Evolutionary conservation across 2,113 vertebrate species (phyloP), one percentile per base, ranked within the genome.

Genomic region (Trematomus loennbergii): DNA sequence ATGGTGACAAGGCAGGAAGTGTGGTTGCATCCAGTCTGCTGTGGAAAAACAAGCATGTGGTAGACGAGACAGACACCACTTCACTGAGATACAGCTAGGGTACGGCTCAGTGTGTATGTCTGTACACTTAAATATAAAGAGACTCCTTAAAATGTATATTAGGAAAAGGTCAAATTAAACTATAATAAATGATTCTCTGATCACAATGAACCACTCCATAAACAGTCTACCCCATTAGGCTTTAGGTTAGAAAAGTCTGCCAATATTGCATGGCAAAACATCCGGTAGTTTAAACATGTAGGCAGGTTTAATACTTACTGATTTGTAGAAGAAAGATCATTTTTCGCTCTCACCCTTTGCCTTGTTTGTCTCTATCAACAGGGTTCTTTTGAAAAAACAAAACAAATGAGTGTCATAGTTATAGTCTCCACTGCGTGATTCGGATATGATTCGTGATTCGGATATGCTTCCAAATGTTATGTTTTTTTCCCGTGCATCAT

Each of bases 41-140:
- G 68, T 90, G 91, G 87, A 90, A 91, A 89, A 88, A 79, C 85
- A 93, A 91, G 69, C 80, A 82, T 61, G 76, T 68, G 73, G 76
- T n/a, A 69, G 77, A 84, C 48, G 67, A 49, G 16, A 22, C 61
- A 66, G 65, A 64, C 36, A n/a, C 72, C 29, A 13, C 13, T 77
- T 36, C 12, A 33, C 29, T 59, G 63, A 82, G 48, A 72, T 22
- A 50, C 5, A 73, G 33, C 29, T 25, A 40, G 5, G 68, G 10
- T 29, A 36, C 57, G 57, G 16, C 1, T 43, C 43, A 72, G 57
- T 43, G n/a, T n/a, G 17, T 45, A 40, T 12, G 0, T 62, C 48
- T 72, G 5, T 54, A 71, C 72, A 53, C 4, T 50, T 54, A 5
- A 40, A 55, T 18, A 59, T 46, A 22, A 33, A 10, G 17, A 60